Conservation (phyloP, 23 tunicate genomes). For the Clavelina lepadiformis region DNA sequence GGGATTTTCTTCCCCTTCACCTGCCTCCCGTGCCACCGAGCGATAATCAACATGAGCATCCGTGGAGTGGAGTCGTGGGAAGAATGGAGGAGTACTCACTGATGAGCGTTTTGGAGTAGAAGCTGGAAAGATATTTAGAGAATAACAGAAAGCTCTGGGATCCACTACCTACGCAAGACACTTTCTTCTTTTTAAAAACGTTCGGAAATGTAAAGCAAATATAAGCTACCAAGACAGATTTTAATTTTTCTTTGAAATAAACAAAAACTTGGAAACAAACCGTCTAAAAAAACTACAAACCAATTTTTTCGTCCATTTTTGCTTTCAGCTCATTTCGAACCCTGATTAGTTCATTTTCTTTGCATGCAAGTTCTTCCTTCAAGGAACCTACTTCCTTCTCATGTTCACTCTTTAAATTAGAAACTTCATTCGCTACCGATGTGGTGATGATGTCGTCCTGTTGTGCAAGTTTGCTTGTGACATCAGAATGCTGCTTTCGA, state of each 20-base stretch:
- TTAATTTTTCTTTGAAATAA: no score
- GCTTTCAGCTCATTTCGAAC: conserved; percentile 20
- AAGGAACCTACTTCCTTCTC: conserved; percentile 11
- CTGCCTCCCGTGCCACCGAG: conserved; percentile 80
- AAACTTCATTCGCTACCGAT: conserved; percentile 28
- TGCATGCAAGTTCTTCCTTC: conserved; percentile 20
- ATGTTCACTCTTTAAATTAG: conserved; percentile 33
- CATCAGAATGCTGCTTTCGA: conserved; percentile 65
- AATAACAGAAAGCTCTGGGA: no score
- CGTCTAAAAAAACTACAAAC: background rate
- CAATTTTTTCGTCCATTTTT: conserved; percentile 18
- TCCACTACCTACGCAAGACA: no score
- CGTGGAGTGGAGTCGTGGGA: conserved; percentile 24
- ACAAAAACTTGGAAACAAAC: background rate
- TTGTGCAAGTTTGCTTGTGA: conserved; percentile 28
- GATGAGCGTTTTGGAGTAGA: conserved; percentile 33
- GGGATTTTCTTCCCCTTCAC: conserved; percentile 91
- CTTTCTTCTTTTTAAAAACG: no score
- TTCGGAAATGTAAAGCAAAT: no score
- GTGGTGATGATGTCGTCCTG: conserved; percentile 30
- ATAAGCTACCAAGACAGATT: background rate
- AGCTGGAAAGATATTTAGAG: background rate
- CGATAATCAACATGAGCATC: conserved; percentile 42
- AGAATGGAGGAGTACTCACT: conserved; percentile 1
- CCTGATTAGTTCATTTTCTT: conserved; percentile 36